Percentiles rank a stretch among this genome's conserved stretches.
Evolutionary conservation across 2,888 invertebrate genomes (phyloP).

Genomic region (Drosophila birchii): DNA sequence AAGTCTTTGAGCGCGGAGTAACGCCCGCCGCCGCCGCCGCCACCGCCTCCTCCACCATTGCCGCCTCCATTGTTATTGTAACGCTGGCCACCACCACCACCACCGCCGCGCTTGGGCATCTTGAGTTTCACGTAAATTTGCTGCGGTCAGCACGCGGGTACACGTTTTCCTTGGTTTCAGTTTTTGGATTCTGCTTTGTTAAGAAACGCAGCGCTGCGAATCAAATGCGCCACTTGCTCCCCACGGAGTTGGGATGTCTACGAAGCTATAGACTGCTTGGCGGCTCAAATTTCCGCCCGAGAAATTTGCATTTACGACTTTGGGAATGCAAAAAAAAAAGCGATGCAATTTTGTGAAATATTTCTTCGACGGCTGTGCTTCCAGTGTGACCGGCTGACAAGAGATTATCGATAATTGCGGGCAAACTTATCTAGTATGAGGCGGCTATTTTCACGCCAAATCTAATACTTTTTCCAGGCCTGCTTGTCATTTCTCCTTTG

Average conservation of each 20-base stretch:
- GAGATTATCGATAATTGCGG: slow-evolving; percentile 17
- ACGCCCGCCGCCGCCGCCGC: slow-evolving; percentile 73
- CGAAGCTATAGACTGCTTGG: neutral
- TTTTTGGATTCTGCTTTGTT: neutral
- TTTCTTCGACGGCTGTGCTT: neutral
- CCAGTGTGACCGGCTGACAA: neutral
- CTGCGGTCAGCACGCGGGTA: slow-evolving; percentile 3
- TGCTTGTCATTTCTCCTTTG: neutral
- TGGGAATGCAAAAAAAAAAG: neutral
- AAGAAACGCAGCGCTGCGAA: neutral
- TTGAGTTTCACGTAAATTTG: neutral
- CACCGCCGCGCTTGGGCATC: slow-evolving; percentile 75
- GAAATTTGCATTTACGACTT: neutral
- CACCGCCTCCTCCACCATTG: slow-evolving; percentile 48
- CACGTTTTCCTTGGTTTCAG: slow-evolving; percentile 17
- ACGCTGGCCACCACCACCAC: slow-evolving; percentile 66
- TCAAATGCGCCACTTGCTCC: neutral
- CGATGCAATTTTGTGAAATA: slow-evolving; percentile 66
- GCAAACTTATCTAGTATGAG: too few relatives aligned
- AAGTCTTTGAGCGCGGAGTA: slow-evolving; percentile 75
- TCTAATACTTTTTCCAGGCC: neutral
- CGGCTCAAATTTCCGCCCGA: neutral
- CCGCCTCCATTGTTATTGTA: slow-evolving; percentile 66
- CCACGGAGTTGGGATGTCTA: neutral
- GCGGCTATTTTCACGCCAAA: neutral